These are phyloP conservation scores for Hemitrygon akajei DNA, from an alignment of 2,797 vertebrate species.

Conservation along the genomic window DNA sequence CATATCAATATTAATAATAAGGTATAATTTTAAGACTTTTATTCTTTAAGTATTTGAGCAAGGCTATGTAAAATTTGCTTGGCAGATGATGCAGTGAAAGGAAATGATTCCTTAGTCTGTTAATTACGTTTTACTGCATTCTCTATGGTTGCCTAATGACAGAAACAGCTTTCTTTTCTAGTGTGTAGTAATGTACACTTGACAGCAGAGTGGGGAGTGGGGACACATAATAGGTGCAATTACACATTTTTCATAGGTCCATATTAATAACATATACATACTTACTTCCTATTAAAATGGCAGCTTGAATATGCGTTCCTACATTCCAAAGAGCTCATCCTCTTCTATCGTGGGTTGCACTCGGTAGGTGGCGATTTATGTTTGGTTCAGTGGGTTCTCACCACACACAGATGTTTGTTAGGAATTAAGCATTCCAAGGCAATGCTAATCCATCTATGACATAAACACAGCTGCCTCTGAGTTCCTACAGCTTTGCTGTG, in stretches of 20 bases:
- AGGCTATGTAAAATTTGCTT: background rate
- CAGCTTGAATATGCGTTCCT: slow-evolving; percentile 6
- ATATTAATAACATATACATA: slow-evolving; percentile 9
- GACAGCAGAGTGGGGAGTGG: background rate
- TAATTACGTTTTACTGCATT: slow-evolving; percentile 7
- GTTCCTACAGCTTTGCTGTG: slow-evolving; percentile 4
- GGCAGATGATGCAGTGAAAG: background rate
- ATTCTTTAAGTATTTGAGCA: slow-evolving; percentile 6
- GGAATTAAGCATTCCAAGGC: slow-evolving; percentile 25
- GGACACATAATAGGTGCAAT: slow-evolving; percentile 30
- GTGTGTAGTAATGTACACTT: slow-evolving; percentile 1
- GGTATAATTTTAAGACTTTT: background rate
- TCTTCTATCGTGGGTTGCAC: background rate
- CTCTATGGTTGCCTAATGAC: background rate
- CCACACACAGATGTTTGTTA: slow-evolving; percentile 34
- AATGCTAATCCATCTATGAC: slow-evolving; percentile 35
- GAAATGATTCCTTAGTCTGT: slow-evolving; percentile 19
- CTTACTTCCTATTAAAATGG: slow-evolving; percentile 20
- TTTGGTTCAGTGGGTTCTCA: background rate
- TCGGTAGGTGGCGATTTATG: slow-evolving; percentile 32
- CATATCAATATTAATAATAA: background rate
- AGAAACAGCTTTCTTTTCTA: slow-evolving; percentile 17
- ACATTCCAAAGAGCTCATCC: background rate
- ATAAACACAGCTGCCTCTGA: slow-evolving; percentile 34
- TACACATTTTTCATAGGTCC: background rate